Percentiles rank a stretch among this genome's conserved stretches.
These are phyloP conservation scores for Nomada hirtipes DNA, from an alignment of 2,888 invertebrate species.

Conservation along the genomic window DNA sequence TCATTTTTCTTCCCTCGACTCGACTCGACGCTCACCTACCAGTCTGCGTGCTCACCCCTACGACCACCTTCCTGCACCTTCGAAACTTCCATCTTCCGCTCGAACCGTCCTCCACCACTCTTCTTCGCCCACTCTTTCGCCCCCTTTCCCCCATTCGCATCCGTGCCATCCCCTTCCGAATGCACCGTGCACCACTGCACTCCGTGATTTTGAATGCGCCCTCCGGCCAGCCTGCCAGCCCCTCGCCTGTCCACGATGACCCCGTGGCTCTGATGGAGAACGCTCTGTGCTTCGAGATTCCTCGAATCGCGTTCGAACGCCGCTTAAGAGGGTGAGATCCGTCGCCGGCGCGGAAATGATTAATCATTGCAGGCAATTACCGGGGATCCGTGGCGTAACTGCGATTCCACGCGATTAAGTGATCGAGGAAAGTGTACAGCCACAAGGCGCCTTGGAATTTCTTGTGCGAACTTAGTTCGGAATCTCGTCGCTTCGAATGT, in stretches of 20 bases:
- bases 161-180: constrained; percentile 16
- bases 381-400: not conserved
- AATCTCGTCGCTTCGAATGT: too few species aligned
- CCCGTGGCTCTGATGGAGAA: constrained; percentile 33
- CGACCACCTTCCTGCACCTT: constrained; percentile 75
- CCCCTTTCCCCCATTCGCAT: not conserved
- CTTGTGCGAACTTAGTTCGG: too few species aligned
- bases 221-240: constrained; percentile 3
- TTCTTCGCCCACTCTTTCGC: not conserved
- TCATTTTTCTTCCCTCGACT: constrained; percentile 89
- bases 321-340: constrained; percentile 24
- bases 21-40: constrained; percentile 82
- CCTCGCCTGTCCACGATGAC: constrained; percentile 34
- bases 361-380: constrained; percentile 40
- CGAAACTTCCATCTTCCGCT: constrained; percentile 75
- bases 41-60: constrained; percentile 82
- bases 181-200: constrained; percentile 27
- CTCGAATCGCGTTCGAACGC: constrained; percentile 13
- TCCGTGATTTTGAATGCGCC: constrained; percentile 33
- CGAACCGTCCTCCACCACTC: constrained; percentile 35
- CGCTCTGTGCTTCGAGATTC: constrained; percentile 9
- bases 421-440: constrained; percentile 17
- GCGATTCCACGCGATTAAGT: constrained; percentile 19
- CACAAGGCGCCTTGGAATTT: too few species aligned
- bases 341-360: constrained; percentile 34